Percentiles rank a stretch among this genome's conserved stretches.
phyloP scores from a whole-genome alignment of 1,140 invertebrate species.

The Paracyclopina nana region DNA sequence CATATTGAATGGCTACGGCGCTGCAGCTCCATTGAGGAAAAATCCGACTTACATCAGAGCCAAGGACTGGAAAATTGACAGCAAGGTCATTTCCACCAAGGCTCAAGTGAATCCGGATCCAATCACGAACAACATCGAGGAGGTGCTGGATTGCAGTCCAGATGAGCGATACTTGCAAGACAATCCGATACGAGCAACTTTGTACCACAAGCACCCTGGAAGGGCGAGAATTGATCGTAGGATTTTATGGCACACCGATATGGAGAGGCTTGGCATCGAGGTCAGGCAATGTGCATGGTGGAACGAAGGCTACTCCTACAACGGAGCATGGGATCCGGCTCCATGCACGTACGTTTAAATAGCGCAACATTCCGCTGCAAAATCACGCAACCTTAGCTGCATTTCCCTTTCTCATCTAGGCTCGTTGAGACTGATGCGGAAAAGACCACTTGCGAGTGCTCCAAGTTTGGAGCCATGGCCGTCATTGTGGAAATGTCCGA shows the following conservation, averaged over 20 bases:
- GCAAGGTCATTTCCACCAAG: conserved; percentile 7
- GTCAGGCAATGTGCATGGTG: conserved; percentile 12
- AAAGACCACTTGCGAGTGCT: conserved; percentile 11
- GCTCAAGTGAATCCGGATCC: neutral
- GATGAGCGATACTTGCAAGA: conserved; percentile 8
- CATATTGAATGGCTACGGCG: conserved; percentile 1
- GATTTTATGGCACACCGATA: neutral
- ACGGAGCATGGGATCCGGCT: conserved; percentile 11
- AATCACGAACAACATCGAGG: neutral
- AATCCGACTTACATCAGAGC: conserved; percentile 2
- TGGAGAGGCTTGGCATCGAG: neutral
- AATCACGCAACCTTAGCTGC: too few relatives aligned
- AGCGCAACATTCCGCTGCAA: too few relatives aligned
- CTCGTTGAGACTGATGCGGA: neutral
- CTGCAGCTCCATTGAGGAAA: neutral
- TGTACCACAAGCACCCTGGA: conserved; percentile 8
- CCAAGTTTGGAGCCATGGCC: conserved; percentile 1
- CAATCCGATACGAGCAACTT: conserved; percentile 7
- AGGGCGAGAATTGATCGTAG: neutral
- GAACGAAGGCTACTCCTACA: conserved; percentile 6
- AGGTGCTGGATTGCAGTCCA: neutral
- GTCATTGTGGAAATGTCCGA: conserved; percentile 6
- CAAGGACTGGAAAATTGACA: conserved; percentile 4
- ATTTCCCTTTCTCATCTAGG: too few relatives aligned
- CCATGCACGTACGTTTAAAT: too few relatives aligned